These are phyloP conservation scores for Sylvia atricapilla DNA, from an alignment of 2,113 vertebrate species.

Conservation along the genomic window DNA sequence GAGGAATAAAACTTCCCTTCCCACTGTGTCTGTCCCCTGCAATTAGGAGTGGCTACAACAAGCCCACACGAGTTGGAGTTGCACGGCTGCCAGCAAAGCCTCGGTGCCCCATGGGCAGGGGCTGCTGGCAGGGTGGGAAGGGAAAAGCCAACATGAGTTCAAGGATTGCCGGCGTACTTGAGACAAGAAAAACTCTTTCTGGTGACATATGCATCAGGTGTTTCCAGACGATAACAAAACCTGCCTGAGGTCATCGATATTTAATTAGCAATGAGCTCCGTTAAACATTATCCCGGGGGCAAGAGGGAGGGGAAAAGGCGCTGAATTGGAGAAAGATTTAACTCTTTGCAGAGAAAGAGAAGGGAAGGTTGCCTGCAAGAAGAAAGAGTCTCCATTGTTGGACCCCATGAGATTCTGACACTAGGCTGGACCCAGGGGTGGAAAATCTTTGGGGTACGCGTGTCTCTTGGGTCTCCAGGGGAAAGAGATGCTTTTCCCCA, in stretches of 20 bases:
- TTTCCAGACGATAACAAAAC: constrained; percentile 64
- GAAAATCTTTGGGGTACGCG: background rate
- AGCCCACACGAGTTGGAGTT: rapidly evolving
- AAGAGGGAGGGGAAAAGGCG: constrained; percentile 7
- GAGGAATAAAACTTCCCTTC: background rate
- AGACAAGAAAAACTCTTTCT: constrained; percentile 44
- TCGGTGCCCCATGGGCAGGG: background rate
- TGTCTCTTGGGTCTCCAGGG: background rate
- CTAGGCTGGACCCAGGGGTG: background rate
- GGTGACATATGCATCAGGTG: constrained; percentile 69
- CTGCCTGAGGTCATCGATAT: constrained; percentile 63
- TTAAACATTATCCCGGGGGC: constrained; percentile 60
- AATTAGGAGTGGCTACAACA: background rate
- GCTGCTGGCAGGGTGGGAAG: rapidly evolving
- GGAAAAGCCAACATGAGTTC: background rate
- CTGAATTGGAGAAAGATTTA: constrained; percentile 17
- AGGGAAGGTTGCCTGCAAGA: background rate
- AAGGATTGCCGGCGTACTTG: constrained; percentile 42
- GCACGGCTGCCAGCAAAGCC: rapidly evolving
- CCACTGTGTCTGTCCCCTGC: background rate
- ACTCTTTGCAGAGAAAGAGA: constrained; percentile 24
- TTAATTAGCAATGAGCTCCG: constrained; percentile 59
- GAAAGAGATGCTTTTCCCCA: background rate
- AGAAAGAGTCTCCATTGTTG: background rate
- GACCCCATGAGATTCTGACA: background rate